Evolutionary conservation across 1,140 invertebrate species (phyloP).

Genomic region (Zaprionus gabonicus): DNA sequence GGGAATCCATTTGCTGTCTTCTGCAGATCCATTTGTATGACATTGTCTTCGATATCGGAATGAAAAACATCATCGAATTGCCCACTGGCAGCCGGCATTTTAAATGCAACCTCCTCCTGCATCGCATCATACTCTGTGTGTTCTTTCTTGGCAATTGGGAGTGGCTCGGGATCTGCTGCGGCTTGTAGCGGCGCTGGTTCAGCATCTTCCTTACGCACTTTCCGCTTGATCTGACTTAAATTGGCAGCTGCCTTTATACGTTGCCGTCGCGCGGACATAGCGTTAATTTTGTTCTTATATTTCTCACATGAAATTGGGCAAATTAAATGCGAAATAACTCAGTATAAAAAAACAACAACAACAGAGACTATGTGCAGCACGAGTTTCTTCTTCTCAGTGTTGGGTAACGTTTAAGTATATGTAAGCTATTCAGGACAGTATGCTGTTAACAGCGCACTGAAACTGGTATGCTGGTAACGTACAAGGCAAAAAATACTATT

Average conservation of each 20-base stretch:
- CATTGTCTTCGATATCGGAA: slow-evolving; percentile 77
- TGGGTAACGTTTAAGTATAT: slow-evolving; percentile 12
- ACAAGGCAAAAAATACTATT: neutral
- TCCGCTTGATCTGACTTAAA: slow-evolving; percentile 67
- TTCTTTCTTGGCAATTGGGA: slow-evolving; percentile 36
- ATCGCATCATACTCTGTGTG: slow-evolving; percentile 20
- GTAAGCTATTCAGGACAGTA: neutral
- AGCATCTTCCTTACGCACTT: slow-evolving; percentile 62
- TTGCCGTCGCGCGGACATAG: slow-evolving; percentile 84
- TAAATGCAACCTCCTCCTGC: slow-evolving; percentile 60
- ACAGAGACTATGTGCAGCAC: slow-evolving; percentile 21
- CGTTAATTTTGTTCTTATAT: slow-evolving; percentile 35
- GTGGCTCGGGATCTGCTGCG: slow-evolving; percentile 10
- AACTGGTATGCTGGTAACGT: neutral
- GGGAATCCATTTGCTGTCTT: slow-evolving; percentile 61
- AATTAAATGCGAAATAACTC: slow-evolving; percentile 11
- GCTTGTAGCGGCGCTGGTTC: slow-evolving; percentile 8
- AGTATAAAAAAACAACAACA: slow-evolving; percentile 20
- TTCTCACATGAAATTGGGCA: slow-evolving; percentile 57
- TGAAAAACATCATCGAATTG: slow-evolving; percentile 66
- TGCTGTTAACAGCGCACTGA: neutral
- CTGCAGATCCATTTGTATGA: slow-evolving; percentile 77
- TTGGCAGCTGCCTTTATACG: slow-evolving; percentile 86
- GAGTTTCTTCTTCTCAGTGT: slow-evolving; percentile 32
- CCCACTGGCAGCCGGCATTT: slow-evolving; percentile 62